Conservation (phyloP, 1,140 invertebrate species). For the Pseudomyrmex gracilis region DNA sequence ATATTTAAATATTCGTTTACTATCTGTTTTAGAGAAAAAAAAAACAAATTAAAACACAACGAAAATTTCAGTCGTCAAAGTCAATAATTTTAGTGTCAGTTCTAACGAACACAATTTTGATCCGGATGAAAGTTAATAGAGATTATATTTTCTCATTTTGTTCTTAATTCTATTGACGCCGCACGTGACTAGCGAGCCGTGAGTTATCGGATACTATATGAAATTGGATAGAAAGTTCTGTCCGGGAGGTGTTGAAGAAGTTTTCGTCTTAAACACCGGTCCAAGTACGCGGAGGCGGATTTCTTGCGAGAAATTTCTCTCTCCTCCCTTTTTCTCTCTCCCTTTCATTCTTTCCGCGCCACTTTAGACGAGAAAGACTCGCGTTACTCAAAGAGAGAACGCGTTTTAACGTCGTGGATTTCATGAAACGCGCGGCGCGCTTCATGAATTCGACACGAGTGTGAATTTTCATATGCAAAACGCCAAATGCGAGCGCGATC, state of each 20-base stretch:
- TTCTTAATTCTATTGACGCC: slow-evolving; percentile 47
- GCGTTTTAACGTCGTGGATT: slow-evolving; percentile 42
- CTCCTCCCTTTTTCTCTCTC: no score
- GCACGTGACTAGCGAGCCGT: slow-evolving; percentile 31
- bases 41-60: no score
- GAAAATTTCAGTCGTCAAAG: no score
- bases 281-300: slow-evolving; percentile 49
- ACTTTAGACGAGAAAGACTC: slow-evolving; percentile 24
- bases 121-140: slow-evolving; percentile 43
- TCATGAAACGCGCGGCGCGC: slow-evolving; percentile 50
- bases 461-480: slow-evolving; percentile 45
- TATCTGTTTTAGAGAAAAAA: no score
- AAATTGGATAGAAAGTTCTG: slow-evolving; percentile 61
- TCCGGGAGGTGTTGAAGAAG: slow-evolving; percentile 53
- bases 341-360: background rate
- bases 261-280: slow-evolving; percentile 54
- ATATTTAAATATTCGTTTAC: no score
- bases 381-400: slow-evolving; percentile 34
- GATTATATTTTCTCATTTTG: slow-evolving; percentile 47
- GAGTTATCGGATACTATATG: slow-evolving; percentile 58
- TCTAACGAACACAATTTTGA: slow-evolving; percentile 10
- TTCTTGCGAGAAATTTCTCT: slow-evolving; percentile 50
- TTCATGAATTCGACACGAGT: slow-evolving; percentile 43
- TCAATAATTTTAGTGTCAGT: no score
- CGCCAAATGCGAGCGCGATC: slow-evolving; percentile 17